Conservation (phyloP, 2,113 vertebrate species). For the Heptranchias perlo region DNA sequence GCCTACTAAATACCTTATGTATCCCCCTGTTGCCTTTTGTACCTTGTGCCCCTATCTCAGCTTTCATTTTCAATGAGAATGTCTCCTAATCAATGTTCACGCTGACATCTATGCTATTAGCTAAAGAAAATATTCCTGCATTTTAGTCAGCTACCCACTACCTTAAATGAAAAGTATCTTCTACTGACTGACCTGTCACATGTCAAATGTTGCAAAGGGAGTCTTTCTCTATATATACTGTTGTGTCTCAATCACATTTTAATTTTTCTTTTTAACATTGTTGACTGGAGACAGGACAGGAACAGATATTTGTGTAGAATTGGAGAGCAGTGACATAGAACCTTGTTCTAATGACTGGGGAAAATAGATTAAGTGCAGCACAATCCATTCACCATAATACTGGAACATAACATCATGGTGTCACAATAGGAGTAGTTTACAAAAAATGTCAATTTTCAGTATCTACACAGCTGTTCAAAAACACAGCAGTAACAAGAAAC, state of each 20-base stretch:
- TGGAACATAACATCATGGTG: background rate
- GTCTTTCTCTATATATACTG: background rate
- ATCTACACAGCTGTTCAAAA: background rate
- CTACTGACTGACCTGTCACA: background rate
- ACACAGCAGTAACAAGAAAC: background rate
- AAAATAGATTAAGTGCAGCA: no score
- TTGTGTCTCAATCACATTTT: background rate
- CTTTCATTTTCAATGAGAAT: background rate
- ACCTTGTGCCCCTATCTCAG: background rate
- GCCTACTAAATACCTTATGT: background rate
- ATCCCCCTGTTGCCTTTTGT: background rate
- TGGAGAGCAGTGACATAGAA: background rate
- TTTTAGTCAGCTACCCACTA: background rate
- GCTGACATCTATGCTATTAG: background rate
- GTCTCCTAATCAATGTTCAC: background rate
- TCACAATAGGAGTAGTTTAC: background rate
- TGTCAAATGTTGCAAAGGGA: background rate
- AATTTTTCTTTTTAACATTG: background rate
- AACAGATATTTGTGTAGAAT: background rate
- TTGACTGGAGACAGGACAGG: background rate
- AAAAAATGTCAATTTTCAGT: background rate
- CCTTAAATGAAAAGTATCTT: background rate
- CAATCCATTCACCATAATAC: background rate
- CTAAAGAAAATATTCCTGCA: background rate
- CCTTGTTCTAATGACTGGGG: background rate